Percentiles rank a stretch among this genome's conserved stretches.
phyloP scores from a whole-genome alignment of 2,888 invertebrate species.

The Hypomecis atomaria region DNA sequence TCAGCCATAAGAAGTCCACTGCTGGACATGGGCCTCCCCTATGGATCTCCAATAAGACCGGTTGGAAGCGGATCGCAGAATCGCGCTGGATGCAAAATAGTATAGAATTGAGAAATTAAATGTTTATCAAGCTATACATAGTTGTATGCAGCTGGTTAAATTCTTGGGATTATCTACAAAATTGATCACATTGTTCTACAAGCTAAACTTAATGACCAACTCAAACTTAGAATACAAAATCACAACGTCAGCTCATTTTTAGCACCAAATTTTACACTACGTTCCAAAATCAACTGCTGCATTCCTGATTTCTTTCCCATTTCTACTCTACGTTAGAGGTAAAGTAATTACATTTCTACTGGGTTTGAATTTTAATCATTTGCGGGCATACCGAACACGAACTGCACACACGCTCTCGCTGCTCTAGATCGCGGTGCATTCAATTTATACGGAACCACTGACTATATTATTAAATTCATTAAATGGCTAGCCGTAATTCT shows the following conservation, averaged over 20 bases:
- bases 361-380: conserved; percentile 81
- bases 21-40: too few species aligned
- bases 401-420: conserved; percentile 46
- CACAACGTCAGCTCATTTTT: neutral
- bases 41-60: too few species aligned
- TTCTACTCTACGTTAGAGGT: conserved; percentile 22
- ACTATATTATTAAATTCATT: conserved; percentile 47
- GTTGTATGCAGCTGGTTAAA: too few species aligned
- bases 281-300: conserved; percentile 13
- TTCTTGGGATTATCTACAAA: too few species aligned
- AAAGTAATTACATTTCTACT: conserved; percentile 80
- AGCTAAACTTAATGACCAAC: too few species aligned
- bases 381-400: conserved; percentile 41
- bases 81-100: too few species aligned
- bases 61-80: too few species aligned
- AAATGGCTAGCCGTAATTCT: conserved; percentile 32
- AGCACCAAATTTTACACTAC: neutral
- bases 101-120: too few species aligned
- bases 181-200: too few species aligned
- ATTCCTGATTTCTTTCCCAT: conserved; percentile 1
- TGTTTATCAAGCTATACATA: too few species aligned
- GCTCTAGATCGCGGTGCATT: conserved; percentile 48
- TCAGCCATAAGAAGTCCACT: too few species aligned
- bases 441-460: conserved; percentile 47
- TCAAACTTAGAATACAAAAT: too few species aligned